Evolutionary conservation across 2,113 vertebrate genomes (phyloP).

Genomic region (Passer montanus): DNA sequence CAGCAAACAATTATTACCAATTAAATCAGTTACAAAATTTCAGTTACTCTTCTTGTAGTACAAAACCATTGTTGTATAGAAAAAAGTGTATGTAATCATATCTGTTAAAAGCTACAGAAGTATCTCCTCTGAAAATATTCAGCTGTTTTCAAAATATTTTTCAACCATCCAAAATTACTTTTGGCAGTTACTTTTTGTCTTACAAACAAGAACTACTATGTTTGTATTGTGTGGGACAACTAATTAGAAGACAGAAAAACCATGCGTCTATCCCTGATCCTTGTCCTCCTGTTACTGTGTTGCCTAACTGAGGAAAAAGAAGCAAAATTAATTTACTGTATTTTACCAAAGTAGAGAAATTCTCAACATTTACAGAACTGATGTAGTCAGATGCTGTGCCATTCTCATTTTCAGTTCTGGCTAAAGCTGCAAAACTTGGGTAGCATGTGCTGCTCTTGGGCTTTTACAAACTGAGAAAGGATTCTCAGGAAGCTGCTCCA

Average conservation of each 20-base stretch:
- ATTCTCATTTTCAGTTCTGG: not conserved
- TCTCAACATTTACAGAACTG: not conserved
- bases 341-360: not conserved
- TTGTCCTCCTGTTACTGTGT: not conserved
- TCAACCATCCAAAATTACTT: not conserved
- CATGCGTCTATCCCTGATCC: accelerated
- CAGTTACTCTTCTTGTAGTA: not conserved
- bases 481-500: not conserved
- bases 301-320: not conserved
- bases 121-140: not conserved
- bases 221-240: not conserved
- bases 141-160: not conserved
- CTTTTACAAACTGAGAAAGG: not conserved
- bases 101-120: not conserved
- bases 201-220: not conserved
- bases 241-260: not conserved
- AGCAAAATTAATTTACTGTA: not conserved
- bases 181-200: not conserved
- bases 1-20: not conserved
- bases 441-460: not conserved
- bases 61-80: not conserved
- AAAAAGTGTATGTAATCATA: not conserved
- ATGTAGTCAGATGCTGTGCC: not conserved
- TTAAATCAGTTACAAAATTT: not conserved
- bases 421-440: not conserved